These are phyloP conservation scores for Folsomia candida DNA, from an alignment of 2,888 invertebrate species.

Conservation along the genomic window DNA sequence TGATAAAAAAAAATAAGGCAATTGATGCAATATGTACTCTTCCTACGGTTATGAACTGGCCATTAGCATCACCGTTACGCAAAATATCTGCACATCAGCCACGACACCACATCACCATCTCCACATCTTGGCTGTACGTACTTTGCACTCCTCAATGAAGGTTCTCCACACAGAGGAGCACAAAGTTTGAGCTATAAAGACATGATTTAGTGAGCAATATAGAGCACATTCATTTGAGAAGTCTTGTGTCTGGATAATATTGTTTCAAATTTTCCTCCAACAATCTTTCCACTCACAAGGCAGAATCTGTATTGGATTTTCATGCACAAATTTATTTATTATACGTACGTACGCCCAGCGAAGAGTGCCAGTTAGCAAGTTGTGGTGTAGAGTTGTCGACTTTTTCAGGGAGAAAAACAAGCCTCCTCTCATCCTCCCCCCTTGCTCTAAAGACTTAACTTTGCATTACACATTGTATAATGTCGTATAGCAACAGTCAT, in stretches of 20 bases:
- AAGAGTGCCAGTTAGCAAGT: too few relatives aligned
- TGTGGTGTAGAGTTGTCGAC: too few relatives aligned
- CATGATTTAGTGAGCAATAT: constrained; percentile 35
- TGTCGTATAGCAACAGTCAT: not conserved
- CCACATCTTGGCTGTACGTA: too few relatives aligned
- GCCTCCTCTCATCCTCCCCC: too few relatives aligned
- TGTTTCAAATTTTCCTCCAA: constrained; percentile 16
- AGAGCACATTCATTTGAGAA: constrained; percentile 31
- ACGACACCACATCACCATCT: not conserved
- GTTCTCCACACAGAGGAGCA: too few relatives aligned
- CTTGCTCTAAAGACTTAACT: too few relatives aligned
- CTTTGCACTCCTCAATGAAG: too few relatives aligned
- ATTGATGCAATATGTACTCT: not conserved
- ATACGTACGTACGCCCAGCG: too few relatives aligned
- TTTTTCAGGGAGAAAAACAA: too few relatives aligned
- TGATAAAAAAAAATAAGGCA: not conserved
- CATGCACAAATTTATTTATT: not conserved
- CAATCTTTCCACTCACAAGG: not conserved
- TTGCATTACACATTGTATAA: too few relatives aligned
- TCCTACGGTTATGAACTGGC: not conserved
- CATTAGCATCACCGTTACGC: not conserved
- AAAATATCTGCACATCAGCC: not conserved
- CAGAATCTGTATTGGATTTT: not conserved
- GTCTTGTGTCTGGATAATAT: constrained; percentile 12
- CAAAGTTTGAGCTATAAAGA: constrained; percentile 24